These are phyloP conservation scores for Eriocheir sinensis DNA, from an alignment of 1,140 invertebrate species.

Conservation along the genomic window DNA sequence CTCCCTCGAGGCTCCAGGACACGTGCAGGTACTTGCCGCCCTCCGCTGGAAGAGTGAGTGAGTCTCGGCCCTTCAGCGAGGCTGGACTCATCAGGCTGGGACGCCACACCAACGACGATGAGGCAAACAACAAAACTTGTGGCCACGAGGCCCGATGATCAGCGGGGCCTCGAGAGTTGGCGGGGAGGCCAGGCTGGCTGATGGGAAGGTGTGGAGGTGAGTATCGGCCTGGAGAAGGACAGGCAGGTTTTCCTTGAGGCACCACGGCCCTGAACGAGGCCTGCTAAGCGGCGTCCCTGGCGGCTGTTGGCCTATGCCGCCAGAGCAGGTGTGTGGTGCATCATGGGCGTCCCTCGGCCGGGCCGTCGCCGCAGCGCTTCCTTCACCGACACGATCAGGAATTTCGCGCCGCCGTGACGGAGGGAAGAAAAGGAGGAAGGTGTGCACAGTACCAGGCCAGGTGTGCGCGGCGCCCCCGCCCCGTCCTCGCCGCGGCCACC, in stretches of 20 bases:
- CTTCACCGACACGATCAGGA: not conserved
- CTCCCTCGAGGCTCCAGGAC: not conserved
- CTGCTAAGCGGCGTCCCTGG: not conserved
- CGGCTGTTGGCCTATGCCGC: not conserved
- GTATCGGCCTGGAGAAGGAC: not conserved
- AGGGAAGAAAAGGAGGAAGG: too few species aligned
- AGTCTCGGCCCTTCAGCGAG: not conserved
- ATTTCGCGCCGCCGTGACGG: not conserved
- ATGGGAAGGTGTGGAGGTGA: not conserved
- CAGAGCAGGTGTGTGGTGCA: not conserved
- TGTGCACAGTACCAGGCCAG: not conserved
- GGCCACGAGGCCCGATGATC: not conserved
- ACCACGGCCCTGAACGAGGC: not conserved
- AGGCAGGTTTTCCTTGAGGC: not conserved
- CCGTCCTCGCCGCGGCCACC: not conserved
- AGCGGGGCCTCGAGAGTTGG: not conserved
- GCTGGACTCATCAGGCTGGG: not conserved
- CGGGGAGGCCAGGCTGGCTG: not conserved
- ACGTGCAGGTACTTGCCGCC: not conserved
- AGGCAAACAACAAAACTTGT: not conserved
- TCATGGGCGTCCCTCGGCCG: not conserved
- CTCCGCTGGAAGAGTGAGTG: not conserved
- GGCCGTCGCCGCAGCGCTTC: not conserved
- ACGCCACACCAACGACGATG: not conserved
- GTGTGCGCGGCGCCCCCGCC: not conserved